Evolutionary conservation across 2,797 vertebrate genomes (phyloP).

Genomic region (Artibeus lituratus): DNA sequence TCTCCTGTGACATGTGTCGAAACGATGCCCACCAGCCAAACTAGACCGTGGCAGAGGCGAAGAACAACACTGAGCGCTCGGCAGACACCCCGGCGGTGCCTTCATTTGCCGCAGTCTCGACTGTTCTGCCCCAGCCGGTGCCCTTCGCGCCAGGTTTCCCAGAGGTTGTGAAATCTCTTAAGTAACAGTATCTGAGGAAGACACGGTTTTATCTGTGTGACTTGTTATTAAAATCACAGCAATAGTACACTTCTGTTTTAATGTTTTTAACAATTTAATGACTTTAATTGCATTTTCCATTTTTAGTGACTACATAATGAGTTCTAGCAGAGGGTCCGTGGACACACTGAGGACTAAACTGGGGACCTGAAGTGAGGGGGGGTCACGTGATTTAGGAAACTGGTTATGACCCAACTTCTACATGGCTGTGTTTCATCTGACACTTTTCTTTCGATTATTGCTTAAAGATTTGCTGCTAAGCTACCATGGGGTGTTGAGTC

Average conservation of each 20-base stretch:
- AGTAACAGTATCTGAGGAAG: neutral
- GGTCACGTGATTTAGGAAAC: neutral
- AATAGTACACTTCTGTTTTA: slow-evolving; percentile 15
- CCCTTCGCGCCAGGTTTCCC: neutral
- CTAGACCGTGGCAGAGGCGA: neutral
- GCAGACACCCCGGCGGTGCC: neutral
- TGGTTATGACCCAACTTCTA: slow-evolving; percentile 19
- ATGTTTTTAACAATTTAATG: neutral
- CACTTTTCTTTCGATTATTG: slow-evolving; percentile 14
- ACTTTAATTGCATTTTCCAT: slow-evolving; percentile 40
- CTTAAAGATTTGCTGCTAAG: neutral
- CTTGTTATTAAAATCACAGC: neutral
- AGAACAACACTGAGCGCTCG: neutral
- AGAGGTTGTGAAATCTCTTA: neutral
- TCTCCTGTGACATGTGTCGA: neutral
- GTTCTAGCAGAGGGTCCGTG: neutral
- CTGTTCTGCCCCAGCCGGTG: neutral
- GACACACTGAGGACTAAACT: neutral
- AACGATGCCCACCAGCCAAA: neutral
- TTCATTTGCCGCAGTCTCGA: neutral
- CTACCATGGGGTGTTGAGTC: neutral
- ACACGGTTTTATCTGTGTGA: neutral
- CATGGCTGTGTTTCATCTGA: neutral
- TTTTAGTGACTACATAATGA: slow-evolving; percentile 32
- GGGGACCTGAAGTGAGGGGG: slow-evolving; percentile 1